phyloP scores from a whole-genome alignment of 2,113 vertebrate genomes.

The Microcebus jonahi region DNA sequence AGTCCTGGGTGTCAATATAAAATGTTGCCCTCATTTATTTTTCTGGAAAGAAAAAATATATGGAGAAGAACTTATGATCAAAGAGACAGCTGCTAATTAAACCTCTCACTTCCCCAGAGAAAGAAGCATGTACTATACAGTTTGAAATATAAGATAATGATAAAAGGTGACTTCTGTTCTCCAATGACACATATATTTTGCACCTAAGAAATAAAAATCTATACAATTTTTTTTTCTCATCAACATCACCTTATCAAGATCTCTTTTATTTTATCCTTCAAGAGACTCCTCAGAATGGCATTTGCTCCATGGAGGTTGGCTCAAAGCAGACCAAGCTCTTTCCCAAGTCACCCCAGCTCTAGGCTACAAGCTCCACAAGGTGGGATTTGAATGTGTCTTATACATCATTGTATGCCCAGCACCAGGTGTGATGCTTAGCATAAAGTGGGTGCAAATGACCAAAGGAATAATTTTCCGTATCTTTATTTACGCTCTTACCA shows the following conservation, averaged over 20 bases:
- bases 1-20: background rate
- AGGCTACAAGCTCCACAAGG: background rate
- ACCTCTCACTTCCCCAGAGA: background rate
- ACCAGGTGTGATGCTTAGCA: background rate
- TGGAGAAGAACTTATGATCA: background rate
- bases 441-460: background rate
- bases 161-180: background rate
- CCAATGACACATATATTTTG: background rate
- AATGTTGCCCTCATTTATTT: conserved; percentile 17
- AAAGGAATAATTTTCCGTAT: background rate
- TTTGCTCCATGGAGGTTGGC: background rate
- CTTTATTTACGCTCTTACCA: background rate
- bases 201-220: background rate
- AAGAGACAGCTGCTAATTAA: background rate
- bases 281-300: background rate
- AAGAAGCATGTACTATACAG: background rate
- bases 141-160: conserved; percentile 22
- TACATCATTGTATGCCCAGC: background rate
- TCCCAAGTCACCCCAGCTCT: background rate
- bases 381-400: background rate
- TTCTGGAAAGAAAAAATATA: conserved; percentile 22
- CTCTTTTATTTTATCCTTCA: background rate
- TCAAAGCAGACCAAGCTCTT: background rate
- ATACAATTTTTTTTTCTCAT: background rate
- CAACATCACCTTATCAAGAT: background rate